A percentile compares a stretch with the other conserved stretches of the same genome.
Conservation (phyloP, 1,140 invertebrate genomes). For the Drosophila paulistorum region DNA sequence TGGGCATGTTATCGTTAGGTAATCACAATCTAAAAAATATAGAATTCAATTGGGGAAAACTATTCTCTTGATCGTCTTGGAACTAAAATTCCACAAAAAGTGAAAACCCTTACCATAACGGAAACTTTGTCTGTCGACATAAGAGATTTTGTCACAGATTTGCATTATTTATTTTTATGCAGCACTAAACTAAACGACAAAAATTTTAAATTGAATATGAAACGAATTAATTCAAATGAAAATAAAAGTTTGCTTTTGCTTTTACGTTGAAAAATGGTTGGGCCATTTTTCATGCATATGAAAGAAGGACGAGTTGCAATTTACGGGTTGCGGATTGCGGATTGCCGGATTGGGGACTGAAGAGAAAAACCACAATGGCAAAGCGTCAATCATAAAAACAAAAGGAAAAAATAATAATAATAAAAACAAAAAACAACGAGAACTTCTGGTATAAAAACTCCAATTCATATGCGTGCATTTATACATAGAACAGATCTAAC, state of each 20-base stretch:
- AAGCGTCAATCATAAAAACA: constrained; percentile 5
- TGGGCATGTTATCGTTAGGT: background rate
- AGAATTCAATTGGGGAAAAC: background rate
- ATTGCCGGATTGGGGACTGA: too few species aligned
- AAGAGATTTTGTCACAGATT: background rate
- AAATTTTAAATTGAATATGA: constrained; percentile 61
- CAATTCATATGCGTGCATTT: constrained; percentile 35
- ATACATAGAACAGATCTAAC: constrained; percentile 21
- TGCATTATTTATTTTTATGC: constrained; percentile 5
- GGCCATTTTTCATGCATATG: constrained; percentile 56
- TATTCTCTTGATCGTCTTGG: too few species aligned
- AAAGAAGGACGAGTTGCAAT: background rate
- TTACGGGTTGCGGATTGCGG: too few species aligned
- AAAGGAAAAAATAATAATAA: background rate
- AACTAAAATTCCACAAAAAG: too few species aligned
- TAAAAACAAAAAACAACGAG: constrained; percentile 19
- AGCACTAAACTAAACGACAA: constrained; percentile 19
- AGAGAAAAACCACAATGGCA: background rate
- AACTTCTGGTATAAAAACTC: constrained; percentile 24
- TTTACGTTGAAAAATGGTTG: constrained; percentile 54
- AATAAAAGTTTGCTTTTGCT: constrained; percentile 47
- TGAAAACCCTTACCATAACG: too few species aligned
- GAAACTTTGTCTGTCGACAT: too few species aligned
- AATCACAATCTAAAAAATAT: background rate
- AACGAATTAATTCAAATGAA: constrained; percentile 73